Evolutionary conservation across 2,113 vertebrate species (phyloP), one percentile per base, ranked within the genome.

Genomic region (Zosterops borbonicus): DNA sequence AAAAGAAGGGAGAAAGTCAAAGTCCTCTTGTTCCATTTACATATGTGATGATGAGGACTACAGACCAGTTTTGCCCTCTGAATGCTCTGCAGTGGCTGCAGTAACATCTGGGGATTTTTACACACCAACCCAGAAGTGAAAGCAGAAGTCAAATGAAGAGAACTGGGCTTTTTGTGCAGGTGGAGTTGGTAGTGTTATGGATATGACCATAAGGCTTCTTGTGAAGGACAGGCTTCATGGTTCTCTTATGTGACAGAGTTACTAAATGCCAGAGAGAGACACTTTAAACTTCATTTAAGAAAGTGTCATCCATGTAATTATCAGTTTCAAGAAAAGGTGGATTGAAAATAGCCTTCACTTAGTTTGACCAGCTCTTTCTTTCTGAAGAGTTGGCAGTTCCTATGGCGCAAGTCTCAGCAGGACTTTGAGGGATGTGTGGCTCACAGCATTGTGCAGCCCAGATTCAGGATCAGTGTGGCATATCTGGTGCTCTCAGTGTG

Each of bases 101-200:
- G 47, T 56, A 58, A 35, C 20, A 15, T 71, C 49, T 78, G 42
- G 16, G 62, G 12, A 29, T 78, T 69, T 10, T 42, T 55, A 28
- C 25, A 33, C n/a, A 24, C 8, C 39, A 44, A 14, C 2, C 14
- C 60, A 60, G 35, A 35, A 47, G 13, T 25, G 52, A 64, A 81
- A 79, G 17, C 3, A 3, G 35, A 24, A 71, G n/a, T 53, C 20
- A 60, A 55, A 47, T 31, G 9, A 20, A 47, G 39, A 78, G 35
- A 82, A 14, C 7, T 65, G 35, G 13, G 22, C 4, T 58, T 90
- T 87, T 53, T 73, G 46, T 83, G 77, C n/a, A 37, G 17, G 17
- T 74, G 29, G n/a, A 14, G 8, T 64, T 28, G 6, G 27, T 37
- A 59, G 19, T 21, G 22, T 33, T 53, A 22, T 0, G 0, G 47